phyloP scores from a whole-genome alignment of 1,140 invertebrate genomes.

The Pseudomyrmex gracilis region DNA sequence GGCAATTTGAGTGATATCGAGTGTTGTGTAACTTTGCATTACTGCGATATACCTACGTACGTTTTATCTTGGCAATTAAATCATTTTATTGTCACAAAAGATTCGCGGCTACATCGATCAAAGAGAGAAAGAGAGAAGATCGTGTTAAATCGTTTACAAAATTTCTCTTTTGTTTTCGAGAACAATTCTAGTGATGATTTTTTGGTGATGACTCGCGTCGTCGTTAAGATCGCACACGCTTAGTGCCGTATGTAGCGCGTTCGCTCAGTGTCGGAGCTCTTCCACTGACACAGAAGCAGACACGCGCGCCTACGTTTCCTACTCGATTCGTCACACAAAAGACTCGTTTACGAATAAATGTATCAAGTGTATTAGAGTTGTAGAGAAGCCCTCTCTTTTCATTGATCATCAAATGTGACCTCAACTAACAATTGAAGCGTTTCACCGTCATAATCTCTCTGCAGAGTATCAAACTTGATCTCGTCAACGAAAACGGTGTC shows the following conservation, averaged over 20 bases:
- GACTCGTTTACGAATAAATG: constrained; percentile 53
- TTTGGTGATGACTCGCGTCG: too few relatives aligned
- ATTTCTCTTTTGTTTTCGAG: too few relatives aligned
- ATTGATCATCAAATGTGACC: constrained; percentile 62
- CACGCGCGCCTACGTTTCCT: constrained; percentile 1
- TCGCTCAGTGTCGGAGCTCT: too few relatives aligned
- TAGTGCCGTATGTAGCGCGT: too few relatives aligned
- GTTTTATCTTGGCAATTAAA: background rate
- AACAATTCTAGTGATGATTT: too few relatives aligned
- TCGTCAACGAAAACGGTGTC: constrained; percentile 30
- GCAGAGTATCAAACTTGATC: constrained; percentile 41
- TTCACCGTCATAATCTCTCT: constrained; percentile 30
- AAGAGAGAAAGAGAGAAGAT: background rate
- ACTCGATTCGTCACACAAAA: constrained; percentile 27
- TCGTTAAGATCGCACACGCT: too few relatives aligned
- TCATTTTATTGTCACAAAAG: background rate
- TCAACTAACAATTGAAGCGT: constrained; percentile 62
- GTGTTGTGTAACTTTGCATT: constrained; percentile 21
- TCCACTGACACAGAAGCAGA: too few relatives aligned
- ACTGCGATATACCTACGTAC: background rate
- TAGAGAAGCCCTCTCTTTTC: constrained; percentile 11
- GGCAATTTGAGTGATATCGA: background rate
- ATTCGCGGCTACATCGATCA: background rate
- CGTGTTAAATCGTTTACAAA: too few relatives aligned
- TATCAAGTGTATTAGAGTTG: constrained; percentile 45